Percentiles rank a stretch among this genome's conserved stretches.
Conservation (phyloP, 2,797 vertebrate species). For the Merluccius polli region DNA sequence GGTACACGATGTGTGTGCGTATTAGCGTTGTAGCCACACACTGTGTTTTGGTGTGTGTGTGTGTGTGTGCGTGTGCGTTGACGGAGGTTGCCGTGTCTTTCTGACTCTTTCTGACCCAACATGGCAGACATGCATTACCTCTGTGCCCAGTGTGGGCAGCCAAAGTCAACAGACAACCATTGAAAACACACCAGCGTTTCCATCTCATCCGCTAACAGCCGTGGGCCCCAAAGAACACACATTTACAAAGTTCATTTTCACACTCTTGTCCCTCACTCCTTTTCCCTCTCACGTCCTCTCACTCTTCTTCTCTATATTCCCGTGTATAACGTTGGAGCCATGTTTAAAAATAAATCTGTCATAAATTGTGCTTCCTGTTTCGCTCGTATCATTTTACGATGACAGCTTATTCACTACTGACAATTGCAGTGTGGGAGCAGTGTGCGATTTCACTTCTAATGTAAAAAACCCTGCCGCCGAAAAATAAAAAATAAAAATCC, state of each 20-base stretch:
- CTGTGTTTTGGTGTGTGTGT: neutral
- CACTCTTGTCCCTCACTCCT: neutral
- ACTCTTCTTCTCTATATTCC: neutral
- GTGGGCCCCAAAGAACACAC: conserved; percentile 35
- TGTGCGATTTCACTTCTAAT: neutral
- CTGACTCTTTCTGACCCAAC: conserved; percentile 37
- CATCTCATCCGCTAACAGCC: conserved; percentile 54
- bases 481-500: neutral
- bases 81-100: conserved; percentile 37
- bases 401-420: neutral
- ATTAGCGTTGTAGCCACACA: no score
- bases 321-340: neutral
- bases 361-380: neutral
- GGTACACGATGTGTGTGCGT: neutral
- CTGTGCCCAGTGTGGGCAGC: conserved; percentile 30
- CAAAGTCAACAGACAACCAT: conserved; percentile 61
- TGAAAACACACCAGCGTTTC: conserved; percentile 66
- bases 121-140: conserved; percentile 46
- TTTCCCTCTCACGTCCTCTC: neutral
- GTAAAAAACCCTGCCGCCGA: neutral
- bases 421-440: neutral
- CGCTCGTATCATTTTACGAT: neutral
- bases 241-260: neutral
- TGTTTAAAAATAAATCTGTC: neutral
- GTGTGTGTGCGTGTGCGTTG: neutral